Percentiles rank a stretch among this genome's conserved stretches.
Conservation (phyloP, 2,113 vertebrate species). For the Chaetura pelagica region DNA sequence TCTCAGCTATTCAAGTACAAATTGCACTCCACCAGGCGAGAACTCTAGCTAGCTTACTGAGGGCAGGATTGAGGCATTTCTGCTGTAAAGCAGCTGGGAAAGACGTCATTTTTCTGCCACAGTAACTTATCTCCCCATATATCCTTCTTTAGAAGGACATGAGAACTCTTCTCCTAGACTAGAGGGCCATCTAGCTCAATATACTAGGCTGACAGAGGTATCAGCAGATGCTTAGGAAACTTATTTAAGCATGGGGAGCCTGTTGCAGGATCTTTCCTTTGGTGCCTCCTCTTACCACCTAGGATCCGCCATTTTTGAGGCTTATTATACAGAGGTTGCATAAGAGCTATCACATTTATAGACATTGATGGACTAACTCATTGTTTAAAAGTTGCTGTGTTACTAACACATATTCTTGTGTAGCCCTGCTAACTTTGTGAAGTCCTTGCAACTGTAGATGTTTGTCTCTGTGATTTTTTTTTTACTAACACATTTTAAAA, state of each 20-base stretch:
- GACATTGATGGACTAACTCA: neutral
- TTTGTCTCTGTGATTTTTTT: neutral
- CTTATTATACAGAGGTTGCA: neutral
- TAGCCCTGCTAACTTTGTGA: neutral
- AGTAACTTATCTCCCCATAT: neutral
- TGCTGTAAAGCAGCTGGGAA: neutral
- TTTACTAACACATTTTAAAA: neutral
- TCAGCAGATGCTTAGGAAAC: neutral
- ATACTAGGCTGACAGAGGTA: neutral
- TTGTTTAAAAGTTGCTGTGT: neutral
- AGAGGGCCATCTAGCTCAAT: neutral
- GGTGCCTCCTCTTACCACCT: neutral
- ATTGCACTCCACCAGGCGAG: rapidly evolving
- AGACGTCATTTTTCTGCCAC: neutral
- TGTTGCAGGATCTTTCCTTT: neutral
- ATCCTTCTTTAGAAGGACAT: neutral
- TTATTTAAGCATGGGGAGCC: neutral
- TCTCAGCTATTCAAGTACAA: neutral
- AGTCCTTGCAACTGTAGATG: neutral
- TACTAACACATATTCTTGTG: neutral
- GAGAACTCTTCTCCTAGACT: neutral
- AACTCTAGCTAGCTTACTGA: neutral
- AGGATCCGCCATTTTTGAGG: neutral
- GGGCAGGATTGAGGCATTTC: neutral
- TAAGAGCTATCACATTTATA: neutral